Evolutionary conservation across 2,888 invertebrate genomes (phyloP).

Genomic region (Boloria euphrosyne): DNA sequence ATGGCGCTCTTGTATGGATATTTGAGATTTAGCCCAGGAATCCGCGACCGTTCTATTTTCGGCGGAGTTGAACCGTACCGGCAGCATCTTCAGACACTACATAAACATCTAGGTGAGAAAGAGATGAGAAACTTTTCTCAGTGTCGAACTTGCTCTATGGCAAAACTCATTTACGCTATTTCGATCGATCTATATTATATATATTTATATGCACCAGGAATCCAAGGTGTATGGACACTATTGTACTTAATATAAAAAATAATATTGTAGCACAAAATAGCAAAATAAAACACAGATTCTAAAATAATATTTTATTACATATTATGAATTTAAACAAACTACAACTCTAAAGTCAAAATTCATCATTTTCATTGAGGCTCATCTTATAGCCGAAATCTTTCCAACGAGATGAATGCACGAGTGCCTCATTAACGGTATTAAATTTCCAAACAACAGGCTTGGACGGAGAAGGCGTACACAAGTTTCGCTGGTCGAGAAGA

Average conservation of each 20-base stretch:
- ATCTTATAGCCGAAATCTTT: conserved; percentile 59
- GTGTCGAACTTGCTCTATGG: conserved; percentile 46
- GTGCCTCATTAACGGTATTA: conserved; percentile 69
- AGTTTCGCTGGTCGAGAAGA: conserved; percentile 57
- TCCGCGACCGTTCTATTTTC: conserved; percentile 81
- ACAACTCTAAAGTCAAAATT: conserved; percentile 25
- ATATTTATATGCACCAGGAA: conserved; percentile 50
- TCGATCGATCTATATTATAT: conserved; percentile 68
- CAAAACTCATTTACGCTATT: conserved; percentile 80
- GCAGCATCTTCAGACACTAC: conserved; percentile 57
- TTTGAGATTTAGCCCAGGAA: conserved; percentile 85
- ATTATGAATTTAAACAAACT: conserved; percentile 14
- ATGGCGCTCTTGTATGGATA: conserved; percentile 86
- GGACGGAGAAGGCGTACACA: conserved; percentile 55
- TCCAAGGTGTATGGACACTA: conserved; percentile 55
- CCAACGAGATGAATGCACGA: conserved; percentile 66
- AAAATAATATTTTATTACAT: not conserved
- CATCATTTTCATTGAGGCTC: conserved; percentile 35
- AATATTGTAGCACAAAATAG: conserved; percentile 15
- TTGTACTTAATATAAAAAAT: conserved; percentile 40
- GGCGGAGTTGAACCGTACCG: conserved; percentile 66
- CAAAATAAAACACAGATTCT: conserved; percentile 6
- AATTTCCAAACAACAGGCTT: conserved; percentile 64
- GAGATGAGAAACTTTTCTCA: conserved; percentile 61
- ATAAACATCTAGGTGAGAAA: conserved; percentile 52